A percentile compares a stretch with the other conserved stretches of the same genome.
Conservation (phyloP, 1,140 invertebrate genomes). For the Drosophila repleta region DNA sequence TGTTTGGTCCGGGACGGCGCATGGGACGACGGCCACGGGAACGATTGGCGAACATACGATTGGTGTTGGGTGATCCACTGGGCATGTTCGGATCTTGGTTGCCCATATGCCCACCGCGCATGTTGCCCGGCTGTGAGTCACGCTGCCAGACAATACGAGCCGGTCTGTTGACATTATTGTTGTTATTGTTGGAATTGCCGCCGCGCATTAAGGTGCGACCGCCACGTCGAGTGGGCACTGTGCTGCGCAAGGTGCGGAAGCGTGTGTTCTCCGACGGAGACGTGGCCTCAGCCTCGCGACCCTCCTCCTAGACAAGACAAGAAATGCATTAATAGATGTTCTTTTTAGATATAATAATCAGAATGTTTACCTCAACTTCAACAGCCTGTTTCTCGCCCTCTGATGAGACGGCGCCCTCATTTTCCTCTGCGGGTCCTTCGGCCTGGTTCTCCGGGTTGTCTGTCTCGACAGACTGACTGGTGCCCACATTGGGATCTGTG, state of each 20-base stretch:
- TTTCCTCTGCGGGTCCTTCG: conserved; percentile 76
- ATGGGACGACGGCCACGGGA: conserved; percentile 63
- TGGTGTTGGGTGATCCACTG: conserved; percentile 36
- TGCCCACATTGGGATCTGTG: conserved; percentile 73
- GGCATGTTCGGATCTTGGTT: conserved; percentile 53
- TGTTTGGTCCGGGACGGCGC: conserved; percentile 70
- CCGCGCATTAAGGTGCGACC: conserved; percentile 56
- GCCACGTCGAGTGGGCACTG: conserved; percentile 65
- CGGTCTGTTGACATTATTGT: conserved; percentile 60
- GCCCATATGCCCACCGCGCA: conserved; percentile 49
- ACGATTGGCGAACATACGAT: conserved; percentile 55
- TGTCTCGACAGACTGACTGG: conserved; percentile 74
- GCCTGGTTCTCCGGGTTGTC: conserved; percentile 66
- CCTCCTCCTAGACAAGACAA: conserved; percentile 85
- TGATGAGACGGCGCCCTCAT: conserved; percentile 85
- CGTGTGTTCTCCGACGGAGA: conserved; percentile 85
- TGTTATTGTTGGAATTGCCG: conserved; percentile 33
- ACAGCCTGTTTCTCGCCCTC: conserved; percentile 87
- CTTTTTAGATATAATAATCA: background rate
- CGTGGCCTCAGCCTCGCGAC: conserved; percentile 89
- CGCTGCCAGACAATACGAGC: conserved; percentile 85
- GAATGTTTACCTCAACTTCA: conserved; percentile 83
- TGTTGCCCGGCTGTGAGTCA: conserved; percentile 49
- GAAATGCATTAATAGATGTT: background rate
- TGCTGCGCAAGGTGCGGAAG: conserved; percentile 67